Evolutionary conservation across 2,113 vertebrate genomes (phyloP).

Genomic region (Plectropomus leopardus): DNA sequence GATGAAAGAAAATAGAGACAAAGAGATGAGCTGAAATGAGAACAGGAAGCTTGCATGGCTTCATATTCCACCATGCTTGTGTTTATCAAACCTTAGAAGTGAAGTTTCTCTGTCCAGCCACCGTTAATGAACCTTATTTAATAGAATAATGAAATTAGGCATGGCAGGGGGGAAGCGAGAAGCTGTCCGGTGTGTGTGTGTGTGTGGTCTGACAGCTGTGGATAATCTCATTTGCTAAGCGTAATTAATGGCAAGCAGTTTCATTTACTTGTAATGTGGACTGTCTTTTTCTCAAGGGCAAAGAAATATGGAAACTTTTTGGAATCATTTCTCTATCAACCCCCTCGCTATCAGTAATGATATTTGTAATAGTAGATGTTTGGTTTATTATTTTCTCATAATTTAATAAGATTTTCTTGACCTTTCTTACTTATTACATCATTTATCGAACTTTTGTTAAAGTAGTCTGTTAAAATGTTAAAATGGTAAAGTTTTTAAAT

Average conservation of each 20-base stretch:
- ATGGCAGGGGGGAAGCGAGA: conserved; percentile 46
- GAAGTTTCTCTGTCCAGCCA: conserved; percentile 36
- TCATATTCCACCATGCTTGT: conserved; percentile 2
- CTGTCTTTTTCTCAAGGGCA: conserved; percentile 75
- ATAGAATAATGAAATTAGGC: conserved; percentile 77
- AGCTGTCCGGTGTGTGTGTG: conserved; percentile 46
- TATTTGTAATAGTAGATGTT: conserved; percentile 12
- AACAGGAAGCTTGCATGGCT: background rate
- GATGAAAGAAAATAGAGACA: background rate
- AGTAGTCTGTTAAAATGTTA: no score
- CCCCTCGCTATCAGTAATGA: background rate
- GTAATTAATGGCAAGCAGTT: conserved; percentile 70
- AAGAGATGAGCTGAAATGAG: background rate
- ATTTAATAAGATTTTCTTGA: background rate
- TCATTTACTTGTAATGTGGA: conserved; percentile 62
- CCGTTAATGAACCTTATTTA: conserved; percentile 74
- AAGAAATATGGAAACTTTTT: conserved; percentile 59
- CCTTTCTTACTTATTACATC: background rate
- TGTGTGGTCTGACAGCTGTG: conserved; percentile 74
- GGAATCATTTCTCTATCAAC: background rate
- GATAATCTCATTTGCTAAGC: conserved; percentile 74
- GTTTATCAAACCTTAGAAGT: conserved; percentile 45
- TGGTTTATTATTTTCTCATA: background rate
- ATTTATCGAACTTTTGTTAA: no score
- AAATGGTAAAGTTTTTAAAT: no score